Percentiles rank a stretch among this genome's conserved stretches.
phyloP scores from a whole-genome alignment of 2,888 invertebrate species.

The Eristalis intricaria region DNA sequence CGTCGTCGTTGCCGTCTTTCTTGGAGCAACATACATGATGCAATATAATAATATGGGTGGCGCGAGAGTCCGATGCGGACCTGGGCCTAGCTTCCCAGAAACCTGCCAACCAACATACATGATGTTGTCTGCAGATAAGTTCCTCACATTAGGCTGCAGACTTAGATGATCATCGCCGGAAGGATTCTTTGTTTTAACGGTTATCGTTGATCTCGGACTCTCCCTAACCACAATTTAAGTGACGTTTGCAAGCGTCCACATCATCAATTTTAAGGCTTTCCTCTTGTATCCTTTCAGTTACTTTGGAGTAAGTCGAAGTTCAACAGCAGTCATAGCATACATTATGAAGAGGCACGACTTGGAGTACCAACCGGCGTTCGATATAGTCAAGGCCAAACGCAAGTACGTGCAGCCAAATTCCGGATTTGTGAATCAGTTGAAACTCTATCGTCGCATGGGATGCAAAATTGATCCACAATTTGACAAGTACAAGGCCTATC shows the following conservation, averaged over 20 bases:
- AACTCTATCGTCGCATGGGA: constrained; percentile 90
- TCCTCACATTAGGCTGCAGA: too few relatives aligned
- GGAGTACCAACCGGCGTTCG: constrained; percentile 87
- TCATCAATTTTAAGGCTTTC: background rate
- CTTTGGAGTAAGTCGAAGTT: constrained; percentile 95
- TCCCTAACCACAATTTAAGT: too few relatives aligned
- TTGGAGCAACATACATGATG: too few relatives aligned
- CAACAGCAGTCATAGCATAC: constrained; percentile 92
- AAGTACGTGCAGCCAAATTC: constrained; percentile 89
- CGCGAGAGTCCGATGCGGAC: too few relatives aligned
- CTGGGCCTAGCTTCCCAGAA: too few relatives aligned
- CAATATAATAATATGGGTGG: too few relatives aligned
- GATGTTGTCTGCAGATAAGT: too few relatives aligned
- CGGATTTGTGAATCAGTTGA: constrained; percentile 90
- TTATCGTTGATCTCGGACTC: too few relatives aligned
- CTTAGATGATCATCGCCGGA: rapidly evolving
- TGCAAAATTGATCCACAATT: constrained; percentile 87
- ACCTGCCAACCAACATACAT: too few relatives aligned
- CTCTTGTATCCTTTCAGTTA: constrained; percentile 83
- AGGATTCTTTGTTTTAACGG: too few relatives aligned
- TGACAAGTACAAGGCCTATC: constrained; percentile 88
- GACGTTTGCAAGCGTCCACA: too few relatives aligned
- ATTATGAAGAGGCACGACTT: constrained; percentile 93
- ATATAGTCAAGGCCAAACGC: constrained; percentile 86
- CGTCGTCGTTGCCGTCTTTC: too few relatives aligned